phyloP scores from a whole-genome alignment of 1,140 invertebrate genomes.

The Drosophila ercepeae region DNA sequence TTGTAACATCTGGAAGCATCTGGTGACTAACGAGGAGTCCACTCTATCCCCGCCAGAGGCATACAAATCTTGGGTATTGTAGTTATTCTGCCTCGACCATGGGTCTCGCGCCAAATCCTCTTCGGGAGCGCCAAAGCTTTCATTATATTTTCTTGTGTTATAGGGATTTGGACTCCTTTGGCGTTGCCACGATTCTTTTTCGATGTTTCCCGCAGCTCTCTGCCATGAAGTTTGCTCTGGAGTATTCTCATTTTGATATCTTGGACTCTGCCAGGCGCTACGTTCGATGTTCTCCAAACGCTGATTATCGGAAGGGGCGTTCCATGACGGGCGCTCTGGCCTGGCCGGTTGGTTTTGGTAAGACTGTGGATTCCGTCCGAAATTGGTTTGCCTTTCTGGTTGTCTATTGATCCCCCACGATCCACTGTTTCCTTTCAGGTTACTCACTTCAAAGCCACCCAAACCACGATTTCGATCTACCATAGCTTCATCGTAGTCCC shows the following conservation, averaged over 20 bases:
- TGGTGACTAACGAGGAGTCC: slow-evolving; percentile 29
- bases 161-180: neutral
- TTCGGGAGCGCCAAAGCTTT: neutral
- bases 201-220: neutral
- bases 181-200: neutral
- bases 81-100: slow-evolving; percentile 7
- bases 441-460: slow-evolving; percentile 40
- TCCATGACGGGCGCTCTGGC: slow-evolving; percentile 14
- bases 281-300: slow-evolving; percentile 33
- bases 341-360: neutral
- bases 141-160: slow-evolving; percentile 4
- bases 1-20: slow-evolving; percentile 57
- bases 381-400: slow-evolving; percentile 19
- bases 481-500: slow-evolving; percentile 17
- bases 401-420: slow-evolving; percentile 23
- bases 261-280: neutral
- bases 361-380: neutral
- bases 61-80: neutral
- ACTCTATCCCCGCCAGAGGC: neutral
- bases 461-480: neutral
- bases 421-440: slow-evolving; percentile 42
- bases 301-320: slow-evolving; percentile 6
- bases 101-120: neutral
- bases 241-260: neutral
- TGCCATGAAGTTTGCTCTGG: neutral